Base-by-base conservation (phyloP, 2,888 invertebrate genomes). In the Orthosia cruda region DNA sequence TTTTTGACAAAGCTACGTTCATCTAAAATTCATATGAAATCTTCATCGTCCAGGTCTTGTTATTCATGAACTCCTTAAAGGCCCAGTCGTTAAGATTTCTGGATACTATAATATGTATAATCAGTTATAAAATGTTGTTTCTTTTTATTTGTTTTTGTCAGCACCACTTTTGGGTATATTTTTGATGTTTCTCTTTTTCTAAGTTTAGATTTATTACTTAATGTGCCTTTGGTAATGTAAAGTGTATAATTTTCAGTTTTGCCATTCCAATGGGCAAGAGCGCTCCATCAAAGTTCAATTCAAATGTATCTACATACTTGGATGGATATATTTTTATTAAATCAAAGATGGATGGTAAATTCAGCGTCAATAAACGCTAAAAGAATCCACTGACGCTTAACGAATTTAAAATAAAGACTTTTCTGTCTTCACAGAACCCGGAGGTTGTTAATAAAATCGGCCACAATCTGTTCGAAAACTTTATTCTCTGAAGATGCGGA, bases 1-100 rank as follows among this genome's bases (percentile, higher is more conserved):
- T 86, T 86, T 86, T 87, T 71, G 74, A 85, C 75, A 77, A 72
- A 40, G 71, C 84, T 80, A 71, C 80, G 76, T 74, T 87, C 71
- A 86, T 87, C 58, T 67, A 54, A 78, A 79, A 84, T 86, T 81
- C 74, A 83, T 77, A 75, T 68, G 47, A 69, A 86, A 81, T 78
- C 74, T 75, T 86, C 73, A 83, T 81, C 74, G 64, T 63, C 20
- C 55, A 79, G 66, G 64, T 61, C 58, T 72, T 75, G 54, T 77
- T 81, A 63, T 81, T 83, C 79, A 83, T 85, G 74, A 67, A 72
- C 55, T 77, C 83, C 72, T 20, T 78, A 69, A 62, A 61, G 40
- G 55, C 67, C 59, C 68, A 83, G 78, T 85, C 67, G 79, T 85
- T 78, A 70, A 83, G 67, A 74, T 78, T 67, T 78, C 57, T 69